phyloP scores from a whole-genome alignment of 2,113 vertebrate species.

The Apteryx owenii region DNA sequence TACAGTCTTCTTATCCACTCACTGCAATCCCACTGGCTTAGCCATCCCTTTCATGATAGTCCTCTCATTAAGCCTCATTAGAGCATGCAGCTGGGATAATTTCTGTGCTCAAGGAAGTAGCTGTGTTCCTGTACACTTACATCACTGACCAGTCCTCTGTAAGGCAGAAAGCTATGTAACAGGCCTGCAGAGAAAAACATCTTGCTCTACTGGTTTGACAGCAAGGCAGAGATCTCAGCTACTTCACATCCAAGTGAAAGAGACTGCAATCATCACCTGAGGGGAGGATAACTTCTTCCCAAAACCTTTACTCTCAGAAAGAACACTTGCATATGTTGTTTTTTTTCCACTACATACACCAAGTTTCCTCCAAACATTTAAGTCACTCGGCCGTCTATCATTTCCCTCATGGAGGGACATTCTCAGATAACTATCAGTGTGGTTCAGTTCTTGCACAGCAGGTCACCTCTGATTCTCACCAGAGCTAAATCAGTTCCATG shows the following conservation, averaged over 20 bases:
- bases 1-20: not conserved
- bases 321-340: not conserved
- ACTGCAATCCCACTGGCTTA: not conserved
- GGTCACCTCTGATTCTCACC: not conserved
- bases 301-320: not conserved
- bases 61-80: not conserved
- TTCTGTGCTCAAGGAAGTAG: not conserved
- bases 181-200: not conserved
- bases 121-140: not conserved
- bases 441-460: not conserved
- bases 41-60: not conserved
- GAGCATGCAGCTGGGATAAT: not conserved
- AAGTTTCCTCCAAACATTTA: not conserved
- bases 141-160: not conserved
- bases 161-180: not conserved
- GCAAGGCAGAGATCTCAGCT: not conserved
- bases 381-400: not conserved
- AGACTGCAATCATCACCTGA: not conserved
- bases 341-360: not conserved
- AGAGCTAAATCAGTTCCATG: not conserved
- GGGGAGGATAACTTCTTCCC: not conserved
- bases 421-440: not conserved
- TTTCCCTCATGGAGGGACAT: not conserved
- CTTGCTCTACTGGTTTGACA: slow-evolving; percentile 31
- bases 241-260: not conserved